These are phyloP conservation scores for Lycocorax pyrrhopterus DNA, from an alignment of 2,113 vertebrate genomes.

Conservation along the genomic window DNA sequence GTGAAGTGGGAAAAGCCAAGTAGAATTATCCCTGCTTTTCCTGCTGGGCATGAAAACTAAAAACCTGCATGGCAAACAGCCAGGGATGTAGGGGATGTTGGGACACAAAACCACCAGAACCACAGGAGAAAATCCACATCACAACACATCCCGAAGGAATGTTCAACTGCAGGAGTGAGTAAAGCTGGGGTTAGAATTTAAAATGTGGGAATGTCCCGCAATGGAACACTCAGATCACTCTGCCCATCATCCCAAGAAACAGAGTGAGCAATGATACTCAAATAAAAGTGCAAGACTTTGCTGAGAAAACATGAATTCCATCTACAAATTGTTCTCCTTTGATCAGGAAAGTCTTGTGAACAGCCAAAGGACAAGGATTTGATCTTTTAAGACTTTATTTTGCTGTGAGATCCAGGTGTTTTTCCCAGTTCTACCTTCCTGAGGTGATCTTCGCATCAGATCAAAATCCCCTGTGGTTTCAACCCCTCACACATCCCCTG, in stretches of 20 bases:
- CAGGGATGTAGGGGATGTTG: background rate
- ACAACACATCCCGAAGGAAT: background rate
- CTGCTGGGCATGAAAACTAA: background rate
- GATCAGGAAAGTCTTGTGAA: background rate
- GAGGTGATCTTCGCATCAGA: background rate
- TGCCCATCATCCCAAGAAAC: background rate
- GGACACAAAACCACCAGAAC: background rate
- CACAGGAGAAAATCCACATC: background rate
- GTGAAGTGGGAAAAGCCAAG: background rate
- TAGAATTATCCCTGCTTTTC: background rate
- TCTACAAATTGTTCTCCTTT: background rate
- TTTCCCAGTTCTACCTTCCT: background rate
- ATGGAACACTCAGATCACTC: background rate
- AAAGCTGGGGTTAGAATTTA: background rate
- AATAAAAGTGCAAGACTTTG: background rate
- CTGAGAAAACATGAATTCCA: background rate
- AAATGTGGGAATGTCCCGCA: background rate
- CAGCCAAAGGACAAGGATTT: background rate
- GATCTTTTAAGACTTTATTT: background rate
- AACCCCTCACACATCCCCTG: rapidly evolving
- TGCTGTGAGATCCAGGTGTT: background rate
- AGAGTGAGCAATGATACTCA: background rate
- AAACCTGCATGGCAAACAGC: background rate
- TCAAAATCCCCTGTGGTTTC: background rate
- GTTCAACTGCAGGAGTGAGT: background rate